Percentiles rank a stretch among this genome's conserved stretches.
phyloP scores from a whole-genome alignment of 1,140 invertebrate species.

The Asobara japonica region DNA sequence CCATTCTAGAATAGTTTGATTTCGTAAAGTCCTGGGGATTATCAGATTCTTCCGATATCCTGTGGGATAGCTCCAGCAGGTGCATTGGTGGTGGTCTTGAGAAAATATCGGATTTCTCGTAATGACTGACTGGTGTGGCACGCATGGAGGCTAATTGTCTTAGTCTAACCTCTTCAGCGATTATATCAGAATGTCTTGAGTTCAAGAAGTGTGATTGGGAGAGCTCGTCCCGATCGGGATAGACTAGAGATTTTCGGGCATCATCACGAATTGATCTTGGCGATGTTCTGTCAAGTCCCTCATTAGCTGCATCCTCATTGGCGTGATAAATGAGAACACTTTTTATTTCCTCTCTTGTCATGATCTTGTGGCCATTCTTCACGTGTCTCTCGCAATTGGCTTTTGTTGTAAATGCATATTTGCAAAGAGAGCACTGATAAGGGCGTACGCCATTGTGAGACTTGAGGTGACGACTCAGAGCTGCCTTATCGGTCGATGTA shows the following conservation, averaged over 20 bases:
- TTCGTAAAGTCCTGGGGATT: conserved; percentile 14
- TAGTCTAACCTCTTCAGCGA: conserved; percentile 27
- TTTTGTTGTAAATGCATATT: conserved; percentile 96
- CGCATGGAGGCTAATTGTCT: conserved; percentile 16
- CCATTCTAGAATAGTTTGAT: conserved; percentile 18
- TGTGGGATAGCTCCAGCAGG: conserved; percentile 37
- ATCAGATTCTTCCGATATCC: conserved; percentile 24
- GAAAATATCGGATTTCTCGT: conserved; percentile 35
- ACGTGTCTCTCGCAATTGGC: conserved; percentile 90
- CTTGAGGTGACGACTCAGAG: conserved; percentile 88
- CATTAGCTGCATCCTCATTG: conserved; percentile 81
- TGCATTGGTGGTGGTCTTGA: conserved; percentile 31
- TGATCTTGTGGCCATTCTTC: conserved; percentile 87
- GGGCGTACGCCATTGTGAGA: conserved; percentile 95
- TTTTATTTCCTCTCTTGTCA: conserved; percentile 86
- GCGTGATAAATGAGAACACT: conserved; percentile 87
- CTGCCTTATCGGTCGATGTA: conserved; percentile 88
- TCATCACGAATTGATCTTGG: conserved; percentile 55
- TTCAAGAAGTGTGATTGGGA: neutral
- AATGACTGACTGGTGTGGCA: conserved; percentile 28
- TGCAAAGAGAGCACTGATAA: conserved; percentile 92
- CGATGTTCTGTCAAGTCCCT: conserved; percentile 70
- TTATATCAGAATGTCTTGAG: neutral
- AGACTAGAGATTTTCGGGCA: conserved; percentile 53
- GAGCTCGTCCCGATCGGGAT: conserved; percentile 33